Base-by-base conservation (phyloP, 2,888 invertebrate species). In the Tachina fera region DNA sequence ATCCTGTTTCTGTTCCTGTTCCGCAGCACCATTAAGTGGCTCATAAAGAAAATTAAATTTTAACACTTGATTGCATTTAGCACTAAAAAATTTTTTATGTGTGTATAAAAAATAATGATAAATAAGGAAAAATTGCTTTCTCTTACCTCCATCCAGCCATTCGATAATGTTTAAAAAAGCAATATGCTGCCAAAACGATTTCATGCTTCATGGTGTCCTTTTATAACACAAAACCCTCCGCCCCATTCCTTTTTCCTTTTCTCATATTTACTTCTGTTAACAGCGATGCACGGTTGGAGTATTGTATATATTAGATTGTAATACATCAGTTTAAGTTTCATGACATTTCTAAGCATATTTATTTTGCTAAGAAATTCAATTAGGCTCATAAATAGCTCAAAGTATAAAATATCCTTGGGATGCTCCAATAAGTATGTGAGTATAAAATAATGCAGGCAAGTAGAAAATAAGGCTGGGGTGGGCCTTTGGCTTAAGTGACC, bases 291-390 rank as follows among this genome's bases (percentile, higher is more conserved):
- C 0, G 58, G 22, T 67, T 43, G 49, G 56, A 9, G 10, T 56
- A 53, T 75, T 60, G 22, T 63, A 76, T 76, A 70, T 70, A 68
- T 82, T 70, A 53, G 60, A 68, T 70, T 56, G 43, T 43, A 49
- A 22, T 45, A 63, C n/a, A 68, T 68, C 53, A 68, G 72, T 10
- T 67, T 16, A 14, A 56, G 47, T 65, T 58, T 19, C 13, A 74
- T 74, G 80, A 53, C 61, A 75, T 60, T 68, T 39, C 22, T 3
- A 45, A 43, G 22, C 43, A 56, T 76, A 70, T 82, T 76, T 76
- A 76, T 71, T 76, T 65, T 58, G 11, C n/a, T 70, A 56, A 63
- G 47, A 71, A 71, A 71, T 65, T 71, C 61, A 63, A 70, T 76
- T 76, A 76, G 56, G 41, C 31, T 3, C 56, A 47, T 56, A 41